These are phyloP conservation scores for Teleogryllus oceanicus DNA, from an alignment of 2,888 invertebrate genomes.

Conservation along the genomic window DNA sequence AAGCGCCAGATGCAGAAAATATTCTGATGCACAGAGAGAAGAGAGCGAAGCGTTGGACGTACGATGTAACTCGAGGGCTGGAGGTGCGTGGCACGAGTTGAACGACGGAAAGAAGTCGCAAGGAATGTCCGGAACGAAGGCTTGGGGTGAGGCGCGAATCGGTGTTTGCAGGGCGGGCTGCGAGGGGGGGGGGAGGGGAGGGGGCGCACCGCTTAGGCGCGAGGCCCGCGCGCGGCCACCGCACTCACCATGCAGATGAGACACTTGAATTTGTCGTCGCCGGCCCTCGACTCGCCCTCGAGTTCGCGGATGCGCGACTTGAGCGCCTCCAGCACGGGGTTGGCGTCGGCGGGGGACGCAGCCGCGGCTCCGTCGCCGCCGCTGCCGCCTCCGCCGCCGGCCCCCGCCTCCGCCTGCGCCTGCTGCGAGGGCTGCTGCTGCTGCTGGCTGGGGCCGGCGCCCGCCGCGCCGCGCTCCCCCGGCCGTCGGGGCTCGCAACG, in stretches of 20 bases:
- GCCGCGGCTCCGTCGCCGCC: conserved; percentile 18
- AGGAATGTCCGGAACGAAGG: no score
- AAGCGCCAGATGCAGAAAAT: no score
- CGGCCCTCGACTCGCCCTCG: conserved; percentile 58
- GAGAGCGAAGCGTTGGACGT: no score
- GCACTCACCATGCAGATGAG: conserved; percentile 76
- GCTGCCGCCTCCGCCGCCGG: not conserved
- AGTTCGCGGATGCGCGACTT: conserved; percentile 72
- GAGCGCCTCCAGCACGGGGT: conserved; percentile 65
- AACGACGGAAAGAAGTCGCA: not conserved
- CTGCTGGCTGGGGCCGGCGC: conserved; percentile 40
- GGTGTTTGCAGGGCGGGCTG: no score
- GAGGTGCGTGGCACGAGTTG: not conserved
- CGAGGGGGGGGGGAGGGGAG: no score
- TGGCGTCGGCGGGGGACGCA: conserved; percentile 38
- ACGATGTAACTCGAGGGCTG: not conserved
- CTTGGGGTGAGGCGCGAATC: no score
- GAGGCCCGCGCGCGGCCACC: not conserved
- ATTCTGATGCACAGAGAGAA: no score
- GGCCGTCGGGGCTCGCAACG: conserved; percentile 38
- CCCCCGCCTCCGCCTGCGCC: conserved; percentile 25
- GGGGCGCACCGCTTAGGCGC: not conserved
- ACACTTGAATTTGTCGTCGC: conserved; percentile 71
- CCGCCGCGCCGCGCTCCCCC: no score
- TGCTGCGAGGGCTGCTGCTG: conserved; percentile 40